Evolutionary conservation across 2,113 vertebrate genomes (phyloP), one percentile per base, ranked within the genome.

Genomic region (Corydoras sp.): DNA sequence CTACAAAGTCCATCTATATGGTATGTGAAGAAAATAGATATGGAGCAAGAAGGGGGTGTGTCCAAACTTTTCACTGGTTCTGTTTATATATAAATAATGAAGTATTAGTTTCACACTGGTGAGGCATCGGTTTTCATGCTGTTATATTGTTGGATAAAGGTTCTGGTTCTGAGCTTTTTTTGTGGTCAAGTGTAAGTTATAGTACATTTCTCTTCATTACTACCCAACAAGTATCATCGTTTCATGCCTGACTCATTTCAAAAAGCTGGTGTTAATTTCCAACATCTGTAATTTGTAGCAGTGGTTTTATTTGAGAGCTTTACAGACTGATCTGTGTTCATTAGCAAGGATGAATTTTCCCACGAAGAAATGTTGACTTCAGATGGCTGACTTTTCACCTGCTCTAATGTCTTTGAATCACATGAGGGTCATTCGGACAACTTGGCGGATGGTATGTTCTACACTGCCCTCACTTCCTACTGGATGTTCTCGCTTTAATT

Each of bases 401-500:
- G n/a, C 29, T 58, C 12, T 49, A 50, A 15, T 15, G 60, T 43
- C 49, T 60, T 50, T 43, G 13, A 63, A 51, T 15, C 8, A 51
- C 24, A 5, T 24, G 15, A 10, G 29, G 48, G 58, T 14, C n/a
- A 48, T 18, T 63, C 18, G 10, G 35, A 60, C 51, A 15, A 29
- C 58, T 53, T 50, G 14, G 14, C 62, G 59, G 30, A 14, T 7
- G 13, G 9, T 68, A 11, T 1, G 30, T 63, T 31, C 55, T 60
- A 3, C 30, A 63, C 50, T 61, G 62, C 35, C 29, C 35, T 53
- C 15, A 24, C 31, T 10, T 63, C 9, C 48, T 13, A 50, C 18
- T 71, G 62, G 75, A 58, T 51, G 72, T 79, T 77, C 76, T 78
- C 67, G 68, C 67, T 72, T 54, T 80, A 48, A 68, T 81, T 83